Evolutionary conservation across 2,888 invertebrate species (phyloP), one percentile per base, ranked within the genome.

Genomic region (Quadroppia sp.): DNA sequence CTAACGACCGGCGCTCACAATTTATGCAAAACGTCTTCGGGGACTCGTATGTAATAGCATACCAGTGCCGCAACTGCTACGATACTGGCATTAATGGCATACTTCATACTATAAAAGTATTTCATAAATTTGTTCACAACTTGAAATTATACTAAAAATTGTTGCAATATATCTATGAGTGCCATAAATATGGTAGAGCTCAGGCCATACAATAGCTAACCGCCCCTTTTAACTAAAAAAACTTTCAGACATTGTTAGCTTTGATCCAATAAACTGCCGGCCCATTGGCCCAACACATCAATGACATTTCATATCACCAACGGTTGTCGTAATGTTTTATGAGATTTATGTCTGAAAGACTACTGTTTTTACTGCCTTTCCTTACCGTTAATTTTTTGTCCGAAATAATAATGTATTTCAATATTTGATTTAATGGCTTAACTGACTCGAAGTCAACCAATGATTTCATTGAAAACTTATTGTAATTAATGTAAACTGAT

Each of bases 41-140:
- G 56, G 56, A 56, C 25, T 56, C 56, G 25, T 56, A 56, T n/a
- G 11, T 11, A 20, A 2, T 56, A 3, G 13, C 6, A 13, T 23
- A 56, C 3, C 28, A 56, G 11, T 56, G 56, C 9, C 4, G 4
- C 11, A 2, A 6, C 56, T 56, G 23, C 23, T 25, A 4, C 23
- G 15, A 4, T 17, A 15, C 56, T 56, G 56, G 56, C 56, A 56
- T 56, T 56, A 56, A 56, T 56, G 56, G 23, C 15, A 17, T 45
- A 45, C 45, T 45, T 45, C 45, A 25, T 6, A 56, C 56, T 56
- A 56, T 56, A 56, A 56, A 56, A 23, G 56, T 28, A 20, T 56
- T 45, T 56, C 56, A 56, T 56, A 56, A 45, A 56, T 56, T 56
- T 56, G 25, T 56, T 56, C 56, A 56, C 45, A 45, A 45, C 45